A percentile compares a stretch with the other conserved stretches of the same genome.
phyloP scores from a whole-genome alignment of 2,113 vertebrate species.

The Zeus faber region DNA sequence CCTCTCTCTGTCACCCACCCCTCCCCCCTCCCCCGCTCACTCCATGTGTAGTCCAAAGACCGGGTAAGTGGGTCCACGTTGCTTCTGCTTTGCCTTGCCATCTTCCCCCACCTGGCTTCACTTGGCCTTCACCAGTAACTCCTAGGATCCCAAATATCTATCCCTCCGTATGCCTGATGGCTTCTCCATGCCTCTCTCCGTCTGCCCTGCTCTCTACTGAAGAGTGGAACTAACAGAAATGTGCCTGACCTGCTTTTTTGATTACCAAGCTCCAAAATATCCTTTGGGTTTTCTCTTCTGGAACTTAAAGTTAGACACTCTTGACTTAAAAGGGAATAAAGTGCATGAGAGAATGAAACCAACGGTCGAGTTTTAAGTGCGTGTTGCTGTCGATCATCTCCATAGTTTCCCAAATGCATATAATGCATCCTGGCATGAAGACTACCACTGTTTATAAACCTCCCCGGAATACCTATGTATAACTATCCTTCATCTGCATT shows the following conservation, averaged over 20 bases:
- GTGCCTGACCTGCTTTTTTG: constrained; percentile 37
- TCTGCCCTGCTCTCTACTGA: constrained; percentile 44
- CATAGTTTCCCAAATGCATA: background rate
- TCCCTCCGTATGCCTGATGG: no score
- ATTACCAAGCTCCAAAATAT: constrained; percentile 26
- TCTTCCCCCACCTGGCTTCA: constrained; percentile 31
- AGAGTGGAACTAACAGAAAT: constrained; percentile 60
- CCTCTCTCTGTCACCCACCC: constrained; percentile 46
- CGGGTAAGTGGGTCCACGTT: constrained; percentile 81
- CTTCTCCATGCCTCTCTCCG: constrained; percentile 45
- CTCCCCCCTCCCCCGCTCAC: constrained; percentile 69
- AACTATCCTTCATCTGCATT: background rate
- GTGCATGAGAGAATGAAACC: background rate
- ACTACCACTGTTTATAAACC: background rate
- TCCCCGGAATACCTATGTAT: background rate
- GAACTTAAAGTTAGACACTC: constrained; percentile 36
- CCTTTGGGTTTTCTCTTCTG: constrained; percentile 26
- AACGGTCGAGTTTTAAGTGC: background rate
- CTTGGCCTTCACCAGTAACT: constrained; percentile 29
- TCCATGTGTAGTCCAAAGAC: constrained; percentile 84
- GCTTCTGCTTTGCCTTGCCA: constrained; percentile 47
- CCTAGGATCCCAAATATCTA: constrained; percentile 30
- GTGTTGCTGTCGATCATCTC: background rate
- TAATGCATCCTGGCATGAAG: background rate
- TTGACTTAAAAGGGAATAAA: background rate